Evolutionary conservation across 2,888 invertebrate species (phyloP).

Genomic region (Perizoma affinitatum): DNA sequence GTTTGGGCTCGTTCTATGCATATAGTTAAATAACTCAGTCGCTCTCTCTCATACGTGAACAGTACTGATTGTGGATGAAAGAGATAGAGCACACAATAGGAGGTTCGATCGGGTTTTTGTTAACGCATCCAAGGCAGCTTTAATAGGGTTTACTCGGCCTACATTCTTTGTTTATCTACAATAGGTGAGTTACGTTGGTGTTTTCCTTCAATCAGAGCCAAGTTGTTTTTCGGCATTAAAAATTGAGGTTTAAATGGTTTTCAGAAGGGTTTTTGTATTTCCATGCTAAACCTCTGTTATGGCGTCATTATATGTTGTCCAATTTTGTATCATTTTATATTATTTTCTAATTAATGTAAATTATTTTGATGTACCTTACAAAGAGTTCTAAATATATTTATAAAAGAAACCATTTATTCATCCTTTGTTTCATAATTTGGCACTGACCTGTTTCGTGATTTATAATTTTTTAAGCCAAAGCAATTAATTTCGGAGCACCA

Average conservation of each 20-base stretch:
- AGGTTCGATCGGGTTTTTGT: conserved; percentile 36
- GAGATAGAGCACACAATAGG: conserved; percentile 26
- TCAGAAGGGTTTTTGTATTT: background rate
- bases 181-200: conserved; percentile 43
- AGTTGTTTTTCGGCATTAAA: conserved; percentile 13
- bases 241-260: conserved; percentile 14
- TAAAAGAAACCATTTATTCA: no score
- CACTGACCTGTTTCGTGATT: conserved; percentile 28
- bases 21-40: conserved; percentile 9
- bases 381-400: no score
- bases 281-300: background rate
- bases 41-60: conserved; percentile 20
- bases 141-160: conserved; percentile 49
- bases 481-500: conserved; percentile 41
- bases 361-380: background rate
- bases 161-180: conserved; percentile 55
- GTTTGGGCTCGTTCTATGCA: conserved; percentile 17
- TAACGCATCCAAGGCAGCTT: conserved; percentile 35
- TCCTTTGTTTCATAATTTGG: background rate
- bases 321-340: background rate
- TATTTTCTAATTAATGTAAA: background rate
- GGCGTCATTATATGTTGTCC: background rate
- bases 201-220: conserved; percentile 22
- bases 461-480: conserved; percentile 31
- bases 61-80: conserved; percentile 13